Evolutionary conservation across 2,888 invertebrate species (phyloP).

Genomic region (Danaus chrysippus): DNA sequence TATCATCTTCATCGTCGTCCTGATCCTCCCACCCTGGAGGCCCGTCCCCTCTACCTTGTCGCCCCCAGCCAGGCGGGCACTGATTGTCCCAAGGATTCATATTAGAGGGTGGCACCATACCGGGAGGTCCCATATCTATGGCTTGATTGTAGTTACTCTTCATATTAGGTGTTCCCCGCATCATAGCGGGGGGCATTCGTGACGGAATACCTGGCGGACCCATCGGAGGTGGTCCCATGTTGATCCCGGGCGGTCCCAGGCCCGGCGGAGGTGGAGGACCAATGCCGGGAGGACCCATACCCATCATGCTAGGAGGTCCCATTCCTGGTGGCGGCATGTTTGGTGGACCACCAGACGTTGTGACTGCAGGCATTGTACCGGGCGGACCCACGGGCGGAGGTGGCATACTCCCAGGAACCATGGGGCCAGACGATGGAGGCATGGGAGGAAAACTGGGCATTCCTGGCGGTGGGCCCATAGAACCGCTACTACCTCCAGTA

Average conservation of each 20-base stretch:
- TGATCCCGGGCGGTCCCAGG: slow-evolving; percentile 53
- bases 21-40: slow-evolving; percentile 70
- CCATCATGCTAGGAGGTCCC: slow-evolving; percentile 44
- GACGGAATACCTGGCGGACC: slow-evolving; percentile 61
- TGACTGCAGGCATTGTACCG: slow-evolving; percentile 51
- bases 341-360: slow-evolving; percentile 44
- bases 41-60: slow-evolving; percentile 42
- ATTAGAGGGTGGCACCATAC: slow-evolving; percentile 43
- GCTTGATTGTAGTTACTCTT: slow-evolving; percentile 54
- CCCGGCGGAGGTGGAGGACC: slow-evolving; percentile 47
- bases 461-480: slow-evolving; percentile 47
- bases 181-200: slow-evolving; percentile 62
- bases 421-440: slow-evolving; percentile 42
- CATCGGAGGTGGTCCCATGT: slow-evolving; percentile 47
- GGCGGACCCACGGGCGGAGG: slow-evolving; percentile 47
- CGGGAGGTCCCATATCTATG: slow-evolving; percentile 62
- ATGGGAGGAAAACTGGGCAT: slow-evolving; percentile 43
- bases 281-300: slow-evolving; percentile 48
- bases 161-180: slow-evolving; percentile 55
- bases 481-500: slow-evolving; percentile 49
- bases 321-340: slow-evolving; percentile 41
- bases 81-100: slow-evolving; percentile 56
- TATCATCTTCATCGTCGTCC: slow-evolving; percentile 57
- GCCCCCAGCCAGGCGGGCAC: slow-evolving; percentile 52
- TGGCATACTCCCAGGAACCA: slow-evolving; percentile 40